These are phyloP conservation scores for Drosophila stalkeri DNA, from an alignment of 2,888 invertebrate genomes.

Conservation along the genomic window DNA sequence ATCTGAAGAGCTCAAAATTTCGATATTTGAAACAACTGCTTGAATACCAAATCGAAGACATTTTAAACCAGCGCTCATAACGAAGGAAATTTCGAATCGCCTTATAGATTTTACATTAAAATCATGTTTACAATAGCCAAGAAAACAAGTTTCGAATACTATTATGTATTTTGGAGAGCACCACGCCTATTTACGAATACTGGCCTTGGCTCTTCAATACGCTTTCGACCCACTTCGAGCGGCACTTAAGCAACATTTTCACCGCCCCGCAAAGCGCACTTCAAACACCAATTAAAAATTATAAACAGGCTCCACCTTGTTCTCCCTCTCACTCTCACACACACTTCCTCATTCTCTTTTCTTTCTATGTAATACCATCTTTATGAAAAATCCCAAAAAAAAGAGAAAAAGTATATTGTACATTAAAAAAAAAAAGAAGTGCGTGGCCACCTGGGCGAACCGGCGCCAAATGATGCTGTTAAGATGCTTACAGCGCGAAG, in stretches of 20 bases:
- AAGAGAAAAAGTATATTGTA: conserved; percentile 44
- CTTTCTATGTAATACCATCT: conserved; percentile 61
- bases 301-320: conserved; percentile 57
- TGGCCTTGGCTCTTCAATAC: conserved; percentile 13
- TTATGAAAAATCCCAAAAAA: conserved; percentile 37
- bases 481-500: conserved; percentile 71
- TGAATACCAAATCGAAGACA: not conserved
- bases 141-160: conserved; percentile 3
- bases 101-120: not conserved
- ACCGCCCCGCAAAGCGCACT: conserved; percentile 50
- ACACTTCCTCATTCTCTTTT: not conserved
- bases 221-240: conserved; percentile 20
- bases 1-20: not conserved
- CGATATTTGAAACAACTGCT: no score
- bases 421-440: conserved; percentile 63
- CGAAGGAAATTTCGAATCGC: not conserved
- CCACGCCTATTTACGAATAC: conserved; percentile 1
- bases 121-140: not conserved
- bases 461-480: conserved; percentile 77
- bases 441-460: conserved; percentile 74
- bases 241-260: conserved; percentile 44
- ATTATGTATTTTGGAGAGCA: not conserved
- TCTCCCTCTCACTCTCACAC: not conserved
- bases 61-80: not conserved
- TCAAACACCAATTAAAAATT: conserved; percentile 79